Conservation (phyloP, 1,140 invertebrate genomes). For the Orchesella cincta region DNA sequence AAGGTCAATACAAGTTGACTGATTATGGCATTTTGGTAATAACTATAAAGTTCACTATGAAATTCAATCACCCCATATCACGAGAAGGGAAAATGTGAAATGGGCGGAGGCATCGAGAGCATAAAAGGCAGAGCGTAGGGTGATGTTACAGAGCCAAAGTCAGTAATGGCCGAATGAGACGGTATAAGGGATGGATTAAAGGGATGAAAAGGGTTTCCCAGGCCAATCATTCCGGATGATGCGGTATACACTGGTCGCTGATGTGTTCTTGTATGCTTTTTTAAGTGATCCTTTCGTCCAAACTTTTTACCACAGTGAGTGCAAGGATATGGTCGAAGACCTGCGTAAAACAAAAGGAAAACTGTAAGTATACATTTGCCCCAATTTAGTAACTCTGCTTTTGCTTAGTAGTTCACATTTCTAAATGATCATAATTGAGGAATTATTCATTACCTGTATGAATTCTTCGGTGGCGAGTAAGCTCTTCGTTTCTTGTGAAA, state of each 20-base stretch:
- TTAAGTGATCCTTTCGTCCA: constrained; percentile 83
- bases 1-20: too few relatives aligned
- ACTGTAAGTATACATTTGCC: not conserved
- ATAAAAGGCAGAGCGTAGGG: constrained; percentile 38
- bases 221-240: constrained; percentile 43
- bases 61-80: not conserved
- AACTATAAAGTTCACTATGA: not conserved
- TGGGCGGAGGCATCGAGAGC: constrained; percentile 39
- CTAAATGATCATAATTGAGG: constrained; percentile 4
- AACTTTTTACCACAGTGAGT: constrained; percentile 80
- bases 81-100: constrained; percentile 38
- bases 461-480: constrained; percentile 86
- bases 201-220: constrained; percentile 44
- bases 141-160: constrained; percentile 25
- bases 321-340: constrained; percentile 77
- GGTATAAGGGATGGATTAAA: constrained; percentile 15
- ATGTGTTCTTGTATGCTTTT: constrained; percentile 78
- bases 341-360: constrained; percentile 52
- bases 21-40: too few relatives aligned
- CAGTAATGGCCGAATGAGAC: not conserved
- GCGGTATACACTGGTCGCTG: constrained; percentile 51
- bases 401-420: constrained; percentile 46
- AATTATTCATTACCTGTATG: constrained; percentile 65
- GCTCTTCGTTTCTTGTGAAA: constrained; percentile 89
- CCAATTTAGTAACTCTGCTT: not conserved